Percentiles rank a stretch among this genome's conserved stretches.
These are phyloP conservation scores for Heterochromis multidens DNA, from an alignment of 2,113 vertebrate species.

Conservation along the genomic window DNA sequence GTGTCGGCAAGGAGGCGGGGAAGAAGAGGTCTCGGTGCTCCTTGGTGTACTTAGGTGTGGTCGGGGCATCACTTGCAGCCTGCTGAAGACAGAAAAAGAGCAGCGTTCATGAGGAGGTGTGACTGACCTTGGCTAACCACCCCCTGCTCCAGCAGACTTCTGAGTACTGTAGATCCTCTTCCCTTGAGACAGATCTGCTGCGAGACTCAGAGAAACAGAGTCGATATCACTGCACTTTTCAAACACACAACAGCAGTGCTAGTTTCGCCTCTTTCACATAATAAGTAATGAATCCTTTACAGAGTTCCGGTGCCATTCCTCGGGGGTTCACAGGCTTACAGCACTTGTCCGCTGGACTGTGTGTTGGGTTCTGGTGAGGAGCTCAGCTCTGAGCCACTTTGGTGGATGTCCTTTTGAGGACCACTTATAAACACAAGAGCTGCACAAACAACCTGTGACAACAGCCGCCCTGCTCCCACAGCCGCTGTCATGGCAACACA, in stretches of 20 bases:
- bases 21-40: slow-evolving; percentile 90
- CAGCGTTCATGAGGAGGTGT: neutral
- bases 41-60: slow-evolving; percentile 89
- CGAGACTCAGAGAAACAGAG: neutral
- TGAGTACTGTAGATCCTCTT: neutral
- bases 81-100: slow-evolving; percentile 56
- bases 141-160: neutral
- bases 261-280: neutral
- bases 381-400: slow-evolving; percentile 50
- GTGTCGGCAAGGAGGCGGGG: slow-evolving; percentile 70
- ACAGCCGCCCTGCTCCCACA: slow-evolving; percentile 75
- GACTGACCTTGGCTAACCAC: neutral
- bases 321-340: neutral
- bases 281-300: slow-evolving; percentile 1
- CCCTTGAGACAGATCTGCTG: neutral
- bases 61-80: slow-evolving; percentile 83
- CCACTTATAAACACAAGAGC: slow-evolving; percentile 79
- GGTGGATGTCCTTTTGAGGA: slow-evolving; percentile 65
- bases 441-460: slow-evolving; percentile 82
- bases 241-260: slow-evolving; percentile 13
- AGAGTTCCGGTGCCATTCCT: neutral
- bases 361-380: slow-evolving; percentile 4
- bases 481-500: slow-evolving; percentile 84
- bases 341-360: neutral
- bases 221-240: slow-evolving; percentile 7